Percentiles rank a stretch among this genome's conserved stretches.
phyloP scores from a whole-genome alignment of 2,797 vertebrate species.

The Rhinoraja longicauda region DNA sequence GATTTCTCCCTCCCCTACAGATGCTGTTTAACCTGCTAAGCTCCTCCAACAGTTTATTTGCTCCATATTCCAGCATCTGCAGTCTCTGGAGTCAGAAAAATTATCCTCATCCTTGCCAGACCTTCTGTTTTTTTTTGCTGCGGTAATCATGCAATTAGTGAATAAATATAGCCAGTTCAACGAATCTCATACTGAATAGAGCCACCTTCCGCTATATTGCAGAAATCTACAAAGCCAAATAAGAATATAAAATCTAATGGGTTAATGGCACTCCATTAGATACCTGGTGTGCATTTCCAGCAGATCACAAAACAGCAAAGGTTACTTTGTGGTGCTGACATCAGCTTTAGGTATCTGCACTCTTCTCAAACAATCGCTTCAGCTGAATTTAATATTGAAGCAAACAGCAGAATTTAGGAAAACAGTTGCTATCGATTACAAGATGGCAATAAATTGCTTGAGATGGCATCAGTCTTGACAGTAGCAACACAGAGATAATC shows the following conservation, averaged over 20 bases:
- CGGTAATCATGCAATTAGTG: neutral
- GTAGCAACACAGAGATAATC: conserved; percentile 49
- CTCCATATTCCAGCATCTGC: too few species aligned
- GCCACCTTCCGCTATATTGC: neutral
- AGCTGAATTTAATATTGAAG: conserved; percentile 43
- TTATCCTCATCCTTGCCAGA: neutral
- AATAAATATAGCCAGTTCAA: neutral
- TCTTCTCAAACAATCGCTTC: conserved; percentile 41
- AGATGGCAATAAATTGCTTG: conserved; percentile 41
- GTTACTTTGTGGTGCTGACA: conserved; percentile 10
- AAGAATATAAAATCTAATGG: neutral
- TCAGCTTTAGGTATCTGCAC: conserved; percentile 35
- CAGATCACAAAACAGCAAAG: conserved; percentile 21
- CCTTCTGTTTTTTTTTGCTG: neutral
- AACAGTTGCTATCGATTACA: conserved; percentile 39
- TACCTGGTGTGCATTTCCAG: neutral
- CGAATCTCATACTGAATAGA: neutral
- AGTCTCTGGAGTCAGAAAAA: neutral
- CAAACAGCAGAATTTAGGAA: conserved; percentile 37
- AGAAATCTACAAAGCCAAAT: neutral
- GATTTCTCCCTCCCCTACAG: too few species aligned
- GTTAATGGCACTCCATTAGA: neutral
- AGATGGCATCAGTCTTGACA: conserved; percentile 44
- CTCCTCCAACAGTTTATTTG: too few species aligned
- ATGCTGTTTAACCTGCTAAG: too few species aligned